Base-by-base conservation (phyloP, 1,140 invertebrate genomes). In the Telenomus remus region DNA sequence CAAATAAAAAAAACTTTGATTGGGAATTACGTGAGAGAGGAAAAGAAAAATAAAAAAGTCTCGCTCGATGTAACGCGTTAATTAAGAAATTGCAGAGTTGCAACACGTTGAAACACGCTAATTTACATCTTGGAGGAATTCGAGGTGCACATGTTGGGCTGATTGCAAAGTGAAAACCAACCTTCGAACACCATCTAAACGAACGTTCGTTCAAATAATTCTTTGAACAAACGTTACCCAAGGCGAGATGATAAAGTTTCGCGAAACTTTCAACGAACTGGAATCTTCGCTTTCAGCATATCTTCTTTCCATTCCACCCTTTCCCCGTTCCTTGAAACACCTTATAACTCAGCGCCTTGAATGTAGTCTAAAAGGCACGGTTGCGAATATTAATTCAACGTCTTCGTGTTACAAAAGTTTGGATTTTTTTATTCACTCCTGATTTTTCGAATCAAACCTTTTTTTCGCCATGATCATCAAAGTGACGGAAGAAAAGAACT, bases 181-280 rank as follows among this genome's bases (percentile, higher is more conserved):
- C 13, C 11, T 39, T 44, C 53, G 50, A 70, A 61, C 37, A 35
- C 8, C 12, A 44, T 49, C 15, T 10, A 27, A 5, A 51, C 12
- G 37, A 61, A 43, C 10, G 49, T 71, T 76, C 44, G 43, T 50
- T 16, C 50, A 55, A 61, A 77, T 72, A 64, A 77, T 55, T 77
- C 59, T 43, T 47, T 44, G 53, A 64, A 68, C 50, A 59, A 69
- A 77, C 57, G 63, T 72, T 72, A 51, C 48, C 71, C 60, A 63
- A 53, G 74, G 27, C 39, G 42, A 76, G 80, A 82, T 80, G 80
- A 73, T 78, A 82, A 84, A 84, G 80, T 82, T 82, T 48, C 10
- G 37, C 10, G 19, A 5, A 65, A 75, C 76, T 81, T 81, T 71
- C 74, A 65, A 54, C 48, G 68, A 35, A 73, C 46, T 66, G 19